Evolutionary conservation across 2,797 vertebrate species (phyloP), one percentile per base, ranked within the genome.

Genomic region (Hydrophis major): DNA sequence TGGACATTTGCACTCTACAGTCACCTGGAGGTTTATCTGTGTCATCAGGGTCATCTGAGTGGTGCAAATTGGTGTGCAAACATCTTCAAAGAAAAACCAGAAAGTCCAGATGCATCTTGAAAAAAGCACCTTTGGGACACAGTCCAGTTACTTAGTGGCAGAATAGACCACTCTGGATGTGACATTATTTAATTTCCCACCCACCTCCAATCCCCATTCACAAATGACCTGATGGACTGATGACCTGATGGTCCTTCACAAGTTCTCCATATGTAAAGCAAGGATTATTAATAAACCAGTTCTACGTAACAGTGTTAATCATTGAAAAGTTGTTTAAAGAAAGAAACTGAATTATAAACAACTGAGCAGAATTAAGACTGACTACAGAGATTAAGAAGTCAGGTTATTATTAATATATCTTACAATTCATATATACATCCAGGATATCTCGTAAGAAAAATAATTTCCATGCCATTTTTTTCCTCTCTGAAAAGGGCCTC

Each of bases 281-380:
- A 83, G 16, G 57, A 78, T 20, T 37, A 86, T 12, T 12, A 42
- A 83, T 13, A 32, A 55, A 25, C 59, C 11, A 61, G 42, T 91
- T 93, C 87, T n/a, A 89, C 25, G 7, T 22, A 63, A 83, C 6
- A 63, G 6, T 20, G 57, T 90, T 86, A 42, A 69, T n/a, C 83
- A 63, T 27, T 60, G 42, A 59, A 91, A 92, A 56, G 86, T 78
- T 50, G 2, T 55, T 92, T 89, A 94, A 92, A 91, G 87, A 59
- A 87, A 87, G 78, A 93, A 90, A 87, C 55, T 83, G 93, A 93
- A 93, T 28, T 87, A 93, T 53, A 66, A 66, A 56, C 28, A 2
- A 1, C 53, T 89, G 89, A 88, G 0, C 22, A 83, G 69, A 87
- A 88, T 61, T 27, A 90, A 87, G 28, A 91, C 90, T 90, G 93